Evolutionary conservation across 1,140 invertebrate genomes (phyloP).

Genomic region (Sycobia sp.): DNA sequence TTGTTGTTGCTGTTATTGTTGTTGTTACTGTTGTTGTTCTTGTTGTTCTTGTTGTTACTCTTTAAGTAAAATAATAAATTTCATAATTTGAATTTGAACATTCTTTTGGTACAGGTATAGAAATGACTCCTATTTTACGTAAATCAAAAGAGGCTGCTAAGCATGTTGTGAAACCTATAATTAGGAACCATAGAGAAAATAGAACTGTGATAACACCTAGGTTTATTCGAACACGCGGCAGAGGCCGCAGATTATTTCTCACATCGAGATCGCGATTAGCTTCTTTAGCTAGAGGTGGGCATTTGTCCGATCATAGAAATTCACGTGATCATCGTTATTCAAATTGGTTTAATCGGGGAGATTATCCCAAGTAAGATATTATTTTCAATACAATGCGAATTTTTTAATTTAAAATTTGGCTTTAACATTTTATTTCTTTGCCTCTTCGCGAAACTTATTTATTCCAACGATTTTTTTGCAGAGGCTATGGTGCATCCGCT

Average conservation of each 20-base stretch:
- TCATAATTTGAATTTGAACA: background rate
- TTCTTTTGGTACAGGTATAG: slow-evolving; percentile 64
- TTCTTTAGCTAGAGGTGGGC: slow-evolving; percentile 55
- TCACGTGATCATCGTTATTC: slow-evolving; percentile 55
- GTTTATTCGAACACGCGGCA: slow-evolving; percentile 60
- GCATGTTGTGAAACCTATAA: slow-evolving; percentile 53
- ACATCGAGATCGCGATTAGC: slow-evolving; percentile 59
- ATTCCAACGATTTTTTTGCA: slow-evolving; percentile 30
- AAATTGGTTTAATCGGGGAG: slow-evolving; percentile 54
- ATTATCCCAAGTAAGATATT: slow-evolving; percentile 44
- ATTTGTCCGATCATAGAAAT: slow-evolving; percentile 50
- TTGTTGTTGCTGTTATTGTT: too few relatives aligned
- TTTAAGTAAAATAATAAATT: slow-evolving; percentile 3
- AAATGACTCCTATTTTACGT: slow-evolving; percentile 86
- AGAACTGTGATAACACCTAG: slow-evolving; percentile 62
- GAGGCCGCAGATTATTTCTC: slow-evolving; percentile 56
- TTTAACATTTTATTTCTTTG: background rate
- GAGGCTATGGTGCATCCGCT: slow-evolving; percentile 54
- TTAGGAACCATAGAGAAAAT: slow-evolving; percentile 61
- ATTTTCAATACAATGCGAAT: background rate
- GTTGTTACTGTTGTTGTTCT: too few relatives aligned
- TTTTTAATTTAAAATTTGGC: background rate
- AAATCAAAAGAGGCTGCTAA: slow-evolving; percentile 86
- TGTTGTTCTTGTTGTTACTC: too few relatives aligned
- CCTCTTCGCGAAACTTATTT: slow-evolving; percentile 15